Evolutionary conservation across 2,113 vertebrate species (phyloP).

Genomic region (Apeltes quadracus): DNA sequence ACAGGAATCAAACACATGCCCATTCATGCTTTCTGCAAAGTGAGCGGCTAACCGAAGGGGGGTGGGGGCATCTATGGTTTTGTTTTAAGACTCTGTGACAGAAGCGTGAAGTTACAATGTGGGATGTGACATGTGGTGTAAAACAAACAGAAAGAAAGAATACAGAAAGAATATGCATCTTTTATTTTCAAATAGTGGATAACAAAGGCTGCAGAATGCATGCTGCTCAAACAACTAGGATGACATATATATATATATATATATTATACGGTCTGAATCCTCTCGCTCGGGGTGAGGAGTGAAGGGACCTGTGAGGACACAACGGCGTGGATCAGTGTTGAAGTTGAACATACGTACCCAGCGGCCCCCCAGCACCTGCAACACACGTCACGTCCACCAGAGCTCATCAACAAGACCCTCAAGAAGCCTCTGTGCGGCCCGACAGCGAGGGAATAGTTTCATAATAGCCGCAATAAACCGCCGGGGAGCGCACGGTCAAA

Average conservation of each 20-base stretch:
- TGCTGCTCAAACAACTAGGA: not conserved
- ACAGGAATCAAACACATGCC: not conserved
- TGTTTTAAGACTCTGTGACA: not conserved
- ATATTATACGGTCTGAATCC: not conserved
- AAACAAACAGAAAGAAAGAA: not conserved
- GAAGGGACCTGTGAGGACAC: not conserved
- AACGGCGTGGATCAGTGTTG: not conserved
- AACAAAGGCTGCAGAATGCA: not conserved
- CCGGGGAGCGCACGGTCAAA: not conserved
- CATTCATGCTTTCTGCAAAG: not conserved
- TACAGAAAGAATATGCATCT: too few relatives aligned
- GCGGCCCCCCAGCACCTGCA: constrained; percentile 60
- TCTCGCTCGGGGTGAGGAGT: not conserved
- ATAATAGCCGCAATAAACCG: too few relatives aligned
- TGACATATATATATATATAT: too few relatives aligned
- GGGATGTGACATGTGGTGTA: not conserved
- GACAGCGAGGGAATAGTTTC: too few relatives aligned
- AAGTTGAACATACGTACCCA: constrained; percentile 63
- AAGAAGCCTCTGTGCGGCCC: too few relatives aligned
- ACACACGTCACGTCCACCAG: constrained; percentile 38
- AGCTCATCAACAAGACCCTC: too few relatives aligned
- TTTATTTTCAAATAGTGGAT: not conserved
- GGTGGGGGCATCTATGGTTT: not conserved
- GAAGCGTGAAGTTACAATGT: not conserved
- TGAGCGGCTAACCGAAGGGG: too few relatives aligned